A percentile compares a stretch with the other conserved stretches of the same genome.
phyloP scores from a whole-genome alignment of 2,888 invertebrate species.

The Drosophila prolongata region DNA sequence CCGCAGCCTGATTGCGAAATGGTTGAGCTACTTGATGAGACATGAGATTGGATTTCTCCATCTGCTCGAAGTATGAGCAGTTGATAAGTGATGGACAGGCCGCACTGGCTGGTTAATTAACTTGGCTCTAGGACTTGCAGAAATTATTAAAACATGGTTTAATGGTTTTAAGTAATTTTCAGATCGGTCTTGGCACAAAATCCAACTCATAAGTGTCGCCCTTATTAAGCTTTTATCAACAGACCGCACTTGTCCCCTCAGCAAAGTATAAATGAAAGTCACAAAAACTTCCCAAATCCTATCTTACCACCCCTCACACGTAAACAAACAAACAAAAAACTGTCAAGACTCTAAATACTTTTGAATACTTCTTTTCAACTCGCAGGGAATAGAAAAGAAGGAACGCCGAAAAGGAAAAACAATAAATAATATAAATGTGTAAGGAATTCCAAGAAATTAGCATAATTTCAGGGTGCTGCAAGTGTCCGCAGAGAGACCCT shows the following conservation, averaged over 20 bases:
- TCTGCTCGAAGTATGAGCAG: conserved; percentile 24
- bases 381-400: conserved; percentile 24
- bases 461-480: conserved; percentile 57
- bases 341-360: conserved; percentile 68
- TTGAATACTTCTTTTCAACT: conserved; percentile 52
- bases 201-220: not conserved
- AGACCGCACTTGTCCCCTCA: not conserved
- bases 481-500: conserved; percentile 12
- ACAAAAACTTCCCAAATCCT: conserved; percentile 44
- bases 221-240: not conserved
- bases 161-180: conserved; percentile 3
- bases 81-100: conserved; percentile 15
- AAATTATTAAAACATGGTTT: not conserved
- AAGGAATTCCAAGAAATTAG: conserved; percentile 69
- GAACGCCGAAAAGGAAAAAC: conserved; percentile 48
- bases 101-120: conserved; percentile 25
- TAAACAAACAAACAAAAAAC: conserved; percentile 31
- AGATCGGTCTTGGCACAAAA: not conserved
- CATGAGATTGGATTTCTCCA: conserved; percentile 28
- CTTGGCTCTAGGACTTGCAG: not conserved
- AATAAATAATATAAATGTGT: conserved; percentile 78
- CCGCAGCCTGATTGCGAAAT: conserved; percentile 55
- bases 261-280: conserved; percentile 72
- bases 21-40: conserved; percentile 43
- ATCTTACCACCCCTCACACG: conserved; percentile 6